Evolutionary conservation across 2,888 invertebrate genomes (phyloP).

Genomic region (Sarcophaga rosellei): DNA sequence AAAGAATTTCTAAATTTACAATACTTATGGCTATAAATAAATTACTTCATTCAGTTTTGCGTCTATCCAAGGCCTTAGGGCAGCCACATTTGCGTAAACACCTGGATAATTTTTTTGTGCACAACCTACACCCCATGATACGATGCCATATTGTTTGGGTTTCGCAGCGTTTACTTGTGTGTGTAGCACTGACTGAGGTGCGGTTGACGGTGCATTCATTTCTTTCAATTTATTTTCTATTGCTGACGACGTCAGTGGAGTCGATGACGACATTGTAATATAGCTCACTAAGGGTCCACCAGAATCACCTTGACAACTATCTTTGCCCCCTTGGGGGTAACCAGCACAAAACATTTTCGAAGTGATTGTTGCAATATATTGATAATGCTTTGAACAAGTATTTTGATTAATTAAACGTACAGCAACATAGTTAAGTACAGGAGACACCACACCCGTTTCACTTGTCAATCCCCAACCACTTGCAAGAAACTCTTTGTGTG

Average conservation of each 20-base stretch:
- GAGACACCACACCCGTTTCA: slow-evolving; percentile 71
- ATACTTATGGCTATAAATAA: slow-evolving; percentile 12
- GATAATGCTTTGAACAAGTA: slow-evolving; percentile 72
- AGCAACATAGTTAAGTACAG: slow-evolving; percentile 73
- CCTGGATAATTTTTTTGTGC: slow-evolving; percentile 75
- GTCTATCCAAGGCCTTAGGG: slow-evolving; percentile 75
- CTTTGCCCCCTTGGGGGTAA: slow-evolving; percentile 71
- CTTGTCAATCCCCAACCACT: slow-evolving; percentile 76
- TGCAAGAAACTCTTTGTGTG: slow-evolving; percentile 70
- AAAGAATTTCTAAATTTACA: too few relatives aligned
- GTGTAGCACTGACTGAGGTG: background rate
- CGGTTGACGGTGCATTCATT: background rate
- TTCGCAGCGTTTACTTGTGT: background rate
- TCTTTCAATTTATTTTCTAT: background rate
- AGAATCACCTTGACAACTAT: slow-evolving; percentile 78
- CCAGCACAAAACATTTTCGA: slow-evolving; percentile 77
- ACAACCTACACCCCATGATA: slow-evolving; percentile 78
- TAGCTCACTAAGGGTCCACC: slow-evolving; percentile 76
- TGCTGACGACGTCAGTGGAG: background rate
- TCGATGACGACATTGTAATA: slow-evolving; percentile 34
- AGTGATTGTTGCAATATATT: slow-evolving; percentile 73
- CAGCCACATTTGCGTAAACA: slow-evolving; percentile 74
- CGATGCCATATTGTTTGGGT: slow-evolving; percentile 74
- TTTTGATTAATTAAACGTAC: slow-evolving; percentile 71
- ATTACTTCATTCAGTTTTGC: slow-evolving; percentile 49